Conservation (phyloP, 2,797 vertebrate genomes). For the Enteromius radiatus region DNA sequence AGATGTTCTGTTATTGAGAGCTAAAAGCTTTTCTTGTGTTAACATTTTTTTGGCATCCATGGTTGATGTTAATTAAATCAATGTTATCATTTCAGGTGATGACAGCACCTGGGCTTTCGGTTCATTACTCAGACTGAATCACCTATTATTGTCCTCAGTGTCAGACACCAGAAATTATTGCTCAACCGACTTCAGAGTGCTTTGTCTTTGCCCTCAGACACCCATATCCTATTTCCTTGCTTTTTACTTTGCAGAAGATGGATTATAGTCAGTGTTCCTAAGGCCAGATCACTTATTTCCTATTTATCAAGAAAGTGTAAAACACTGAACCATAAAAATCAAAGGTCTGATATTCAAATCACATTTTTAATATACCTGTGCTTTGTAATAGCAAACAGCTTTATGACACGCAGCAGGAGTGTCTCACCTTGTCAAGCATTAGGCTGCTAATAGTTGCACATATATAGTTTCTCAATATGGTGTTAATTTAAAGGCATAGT, state of each 20-base stretch:
- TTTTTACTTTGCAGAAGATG: conserved; percentile 39
- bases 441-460: background rate
- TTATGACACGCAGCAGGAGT: background rate
- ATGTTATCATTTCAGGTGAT: conserved; percentile 28
- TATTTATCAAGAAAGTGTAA: conserved; percentile 1
- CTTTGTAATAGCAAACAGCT: background rate
- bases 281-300: conserved; percentile 27
- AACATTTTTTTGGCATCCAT: background rate
- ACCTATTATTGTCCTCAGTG: conserved; percentile 51
- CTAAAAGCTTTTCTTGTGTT: background rate
- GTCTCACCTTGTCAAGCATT: background rate
- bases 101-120: conserved; percentile 24
- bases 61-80: conserved; percentile 44
- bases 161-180: conserved; percentile 65
- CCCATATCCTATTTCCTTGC: conserved; percentile 56
- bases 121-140: conserved; percentile 51
- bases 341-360: background rate
- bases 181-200: conserved; percentile 63
- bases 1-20: background rate
- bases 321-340: background rate
- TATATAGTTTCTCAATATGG: background rate
- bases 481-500: background rate
- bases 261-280: conserved; percentile 44
- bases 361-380: background rate
- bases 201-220: conserved; percentile 52